Evolutionary conservation across 2,113 vertebrate species (phyloP), one percentile per base, ranked within the genome.

Genomic region (Galemys pyrenaicus): DNA sequence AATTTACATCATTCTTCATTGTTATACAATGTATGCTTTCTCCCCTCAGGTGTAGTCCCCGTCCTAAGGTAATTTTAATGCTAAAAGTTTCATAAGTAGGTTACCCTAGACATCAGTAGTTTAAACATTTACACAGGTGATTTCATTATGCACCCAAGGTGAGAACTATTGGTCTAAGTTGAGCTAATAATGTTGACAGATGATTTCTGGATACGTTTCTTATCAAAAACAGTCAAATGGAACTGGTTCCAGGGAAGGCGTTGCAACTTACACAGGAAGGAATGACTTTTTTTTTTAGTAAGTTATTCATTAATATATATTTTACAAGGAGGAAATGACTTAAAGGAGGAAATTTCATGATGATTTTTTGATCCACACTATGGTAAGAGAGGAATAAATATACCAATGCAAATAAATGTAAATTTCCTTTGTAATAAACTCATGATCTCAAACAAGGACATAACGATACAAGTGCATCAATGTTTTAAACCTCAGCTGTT

Each of bases 371-470:
- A 62, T 9, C 78, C 26, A 24, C 78, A 91, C 10, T 62, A 32
- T 16, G 22, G 28, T 71, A 56, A 73, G 46, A 95, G 70, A 84
- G 67, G 30, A 32, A 30, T 81, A 22, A 60, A 39, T 54, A 51
- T 49, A 9, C 37, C 68, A 81, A 28, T 49, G 28, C 17, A 26
- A 17, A 71, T 44, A 32, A 20, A 44, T 68, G 10, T 22, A 26
- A 30, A 92, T 62, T 78, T 90, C 37, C 10, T 74, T 71, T 68
- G 5, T 16, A 87, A 79, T 35, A 78, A 62, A 87, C 20, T 9
- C n/a, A 2, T 60, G 51, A 41, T 46, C n/a, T 77, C 26, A 80
- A 60, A 90, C n/a, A 64, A 91, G 82, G 71, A 91, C 94, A 51
- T 37, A 46, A 0, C 54, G 9, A 17, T 60, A 67, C 30, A 95